Evolutionary conservation across 2,888 invertebrate species (phyloP), one percentile per base, ranked within the genome.

Genomic region (Coecobrya sp.): DNA sequence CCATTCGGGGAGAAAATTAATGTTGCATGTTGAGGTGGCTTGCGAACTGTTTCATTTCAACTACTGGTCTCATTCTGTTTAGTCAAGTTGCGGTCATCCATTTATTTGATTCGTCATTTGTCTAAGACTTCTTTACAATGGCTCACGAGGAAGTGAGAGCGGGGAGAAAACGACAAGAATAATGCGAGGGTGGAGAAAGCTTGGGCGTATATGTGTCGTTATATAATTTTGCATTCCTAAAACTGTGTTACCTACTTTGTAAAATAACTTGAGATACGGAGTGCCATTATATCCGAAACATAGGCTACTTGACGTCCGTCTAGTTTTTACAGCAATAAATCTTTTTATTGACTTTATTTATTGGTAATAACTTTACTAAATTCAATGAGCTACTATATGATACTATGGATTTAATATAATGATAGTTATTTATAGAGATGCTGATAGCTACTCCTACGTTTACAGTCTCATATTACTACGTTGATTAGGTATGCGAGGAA

Each of bases 91-190:
- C 45, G 79, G 85, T 91, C 91, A 86, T 86, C 91, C 81, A 86
- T 90, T 86, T 86, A 86, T 86, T 91, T 86, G 91, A 86, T 91
- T 91, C 79, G 91, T 81, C 86, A 91, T 89, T 68, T 81, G 19
- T 82, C 42, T 84, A 81, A n/a, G 45, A 81, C n/a, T 59, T 7
- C 11, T 16, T 22, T 25, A 45, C 73, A 45, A 27, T 52, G 27
- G 25, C 25, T 73, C 13, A 49, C 30, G 22, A 49, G 36, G 55
- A n/a, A 25, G 62, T 62, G 25, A 22, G 25, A 13, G 62, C 3
- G 42, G 45, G n/a, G 3, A 22, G 19, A 42, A 55, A 55, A 0
- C 36, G 11, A 13, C 22, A 13, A 4, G 42, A 62, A 49, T 3
- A 16, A 65, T 84, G 42, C 25, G 42, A 16, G 42, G 1, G 27